phyloP scores from a whole-genome alignment of 2,888 invertebrate genomes.

The Eulithis testata region DNA sequence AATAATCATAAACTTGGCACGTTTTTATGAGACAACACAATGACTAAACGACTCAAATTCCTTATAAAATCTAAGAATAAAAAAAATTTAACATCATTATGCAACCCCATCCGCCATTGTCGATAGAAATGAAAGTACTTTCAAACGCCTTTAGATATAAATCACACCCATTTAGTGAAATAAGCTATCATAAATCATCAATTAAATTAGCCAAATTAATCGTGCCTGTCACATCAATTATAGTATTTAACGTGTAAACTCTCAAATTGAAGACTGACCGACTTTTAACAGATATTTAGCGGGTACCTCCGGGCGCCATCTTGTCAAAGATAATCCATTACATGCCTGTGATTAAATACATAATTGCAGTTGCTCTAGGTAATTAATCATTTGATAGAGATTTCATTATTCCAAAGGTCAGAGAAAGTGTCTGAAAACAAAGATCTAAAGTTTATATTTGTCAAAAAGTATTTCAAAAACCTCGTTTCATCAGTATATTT shows the following conservation, averaged over 20 bases:
- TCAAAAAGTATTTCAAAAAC: too few relatives aligned
- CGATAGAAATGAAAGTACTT: background rate
- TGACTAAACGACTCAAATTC: too few relatives aligned
- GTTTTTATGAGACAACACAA: too few relatives aligned
- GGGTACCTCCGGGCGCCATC: slow-evolving; percentile 41
- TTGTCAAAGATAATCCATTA: slow-evolving; percentile 49
- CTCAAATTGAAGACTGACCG: slow-evolving; percentile 29
- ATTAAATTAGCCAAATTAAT: slow-evolving; percentile 36
- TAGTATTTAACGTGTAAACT: slow-evolving; percentile 35
- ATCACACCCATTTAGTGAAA: slow-evolving; percentile 25
- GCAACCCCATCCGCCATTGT: background rate
- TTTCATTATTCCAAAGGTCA: slow-evolving; percentile 59
- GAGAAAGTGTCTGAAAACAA: slow-evolving; percentile 41
- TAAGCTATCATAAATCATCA: slow-evolving; percentile 36
- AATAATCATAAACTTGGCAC: too few relatives aligned
- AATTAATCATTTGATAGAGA: slow-evolving; percentile 71
- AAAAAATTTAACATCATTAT: background rate
- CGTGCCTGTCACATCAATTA: slow-evolving; percentile 32
- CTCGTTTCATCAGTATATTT: too few relatives aligned
- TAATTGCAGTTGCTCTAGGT: slow-evolving; percentile 67
- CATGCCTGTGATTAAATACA: slow-evolving; percentile 58
- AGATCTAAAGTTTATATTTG: background rate
- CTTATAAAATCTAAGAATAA: too few relatives aligned
- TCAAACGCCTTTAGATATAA: slow-evolving; percentile 15
- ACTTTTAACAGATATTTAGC: slow-evolving; percentile 42